Evolutionary conservation across 2,888 invertebrate species (phyloP).

Genomic region (Diplolepis rosae): DNA sequence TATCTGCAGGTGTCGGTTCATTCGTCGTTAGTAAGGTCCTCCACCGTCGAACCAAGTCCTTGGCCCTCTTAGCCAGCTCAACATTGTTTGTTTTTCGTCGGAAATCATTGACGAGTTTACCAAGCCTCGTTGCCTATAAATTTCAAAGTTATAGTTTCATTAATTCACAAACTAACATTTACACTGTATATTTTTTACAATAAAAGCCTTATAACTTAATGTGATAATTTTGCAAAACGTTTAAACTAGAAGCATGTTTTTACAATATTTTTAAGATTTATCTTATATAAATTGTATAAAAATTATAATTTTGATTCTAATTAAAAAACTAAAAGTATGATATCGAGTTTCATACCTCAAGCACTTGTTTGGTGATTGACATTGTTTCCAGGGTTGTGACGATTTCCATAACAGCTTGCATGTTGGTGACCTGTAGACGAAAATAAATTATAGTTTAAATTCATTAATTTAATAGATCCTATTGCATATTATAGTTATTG

Average conservation of each 20-base stretch:
- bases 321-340: not conserved
- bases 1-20: constrained; percentile 65
- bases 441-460: not conserved
- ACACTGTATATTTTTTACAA: too few species aligned
- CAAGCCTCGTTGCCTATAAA: constrained; percentile 92
- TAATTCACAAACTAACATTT: too few species aligned
- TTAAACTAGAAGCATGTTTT: not conserved
- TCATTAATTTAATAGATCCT: not conserved
- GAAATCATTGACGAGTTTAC: constrained; percentile 93
- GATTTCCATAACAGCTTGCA: constrained; percentile 94
- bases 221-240: not conserved
- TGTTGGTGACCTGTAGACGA: constrained; percentile 89
- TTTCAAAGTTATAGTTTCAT: constrained; percentile 32
- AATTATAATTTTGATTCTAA: not conserved
- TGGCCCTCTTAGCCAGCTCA: constrained; percentile 89
- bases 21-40: constrained; percentile 86
- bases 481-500: not conserved
- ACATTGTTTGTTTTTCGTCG: constrained; percentile 90
- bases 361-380: constrained; percentile 91
- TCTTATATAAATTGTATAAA: not conserved
- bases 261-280: not conserved
- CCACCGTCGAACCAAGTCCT: constrained; percentile 94
- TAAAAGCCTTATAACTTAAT: not conserved
- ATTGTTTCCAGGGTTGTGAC: constrained; percentile 93
- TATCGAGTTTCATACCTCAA: constrained; percentile 82